These are phyloP conservation scores for Silurus asotus DNA, from an alignment of 2,113 vertebrate species.

Conservation along the genomic window DNA sequence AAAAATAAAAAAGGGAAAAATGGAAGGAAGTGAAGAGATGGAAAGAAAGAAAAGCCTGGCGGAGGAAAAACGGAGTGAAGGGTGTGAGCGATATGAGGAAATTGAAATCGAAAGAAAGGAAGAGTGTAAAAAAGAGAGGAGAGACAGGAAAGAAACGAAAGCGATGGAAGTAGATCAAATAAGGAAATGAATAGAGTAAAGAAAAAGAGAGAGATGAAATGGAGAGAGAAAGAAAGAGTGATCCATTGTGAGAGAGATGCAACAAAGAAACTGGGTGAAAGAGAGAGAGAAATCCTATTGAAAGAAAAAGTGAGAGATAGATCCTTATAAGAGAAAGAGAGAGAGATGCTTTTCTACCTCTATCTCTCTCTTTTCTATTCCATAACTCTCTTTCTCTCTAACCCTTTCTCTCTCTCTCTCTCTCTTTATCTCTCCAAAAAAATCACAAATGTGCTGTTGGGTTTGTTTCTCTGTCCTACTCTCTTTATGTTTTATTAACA, in stretches of 20 bases:
- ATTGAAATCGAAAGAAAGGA: background rate
- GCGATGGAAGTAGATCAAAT: background rate
- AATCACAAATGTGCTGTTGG: background rate
- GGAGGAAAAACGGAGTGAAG: background rate
- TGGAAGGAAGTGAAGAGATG: background rate
- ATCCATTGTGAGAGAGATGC: no score
- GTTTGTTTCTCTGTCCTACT: background rate
- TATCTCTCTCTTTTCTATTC: no score
- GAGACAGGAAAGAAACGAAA: background rate
- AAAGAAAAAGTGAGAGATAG: no score
- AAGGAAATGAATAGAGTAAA: background rate
- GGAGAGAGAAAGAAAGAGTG: background rate
- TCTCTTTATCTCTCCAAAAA: background rate
- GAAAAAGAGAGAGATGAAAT: constrained; percentile 16
- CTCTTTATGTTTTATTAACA: background rate
- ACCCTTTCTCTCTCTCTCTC: no score
- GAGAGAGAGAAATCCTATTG: no score
- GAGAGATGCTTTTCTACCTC: no score
- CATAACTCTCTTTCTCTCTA: no score
- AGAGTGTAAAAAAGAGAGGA: background rate
- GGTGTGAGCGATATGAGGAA: background rate
- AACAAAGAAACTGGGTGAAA: no score
- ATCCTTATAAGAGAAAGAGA: no score
- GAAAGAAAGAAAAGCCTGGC: background rate
- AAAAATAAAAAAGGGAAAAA: background rate